phyloP scores from a whole-genome alignment of 1,140 invertebrate genomes.

The Ceratoteleas bidentatus region DNA sequence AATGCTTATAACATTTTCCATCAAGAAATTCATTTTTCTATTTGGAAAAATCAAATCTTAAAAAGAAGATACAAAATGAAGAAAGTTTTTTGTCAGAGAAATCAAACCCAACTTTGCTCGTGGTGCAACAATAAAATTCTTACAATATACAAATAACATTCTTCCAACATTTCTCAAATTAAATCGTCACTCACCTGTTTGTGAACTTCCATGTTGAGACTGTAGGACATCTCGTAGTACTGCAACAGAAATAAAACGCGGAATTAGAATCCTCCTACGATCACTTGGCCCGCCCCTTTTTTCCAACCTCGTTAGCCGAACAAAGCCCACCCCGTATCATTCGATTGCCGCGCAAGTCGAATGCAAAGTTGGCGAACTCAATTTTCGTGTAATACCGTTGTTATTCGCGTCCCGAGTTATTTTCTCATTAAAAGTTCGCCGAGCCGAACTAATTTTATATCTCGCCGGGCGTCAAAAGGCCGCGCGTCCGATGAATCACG shows the following conservation, averaged over 20 bases:
- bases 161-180: too few relatives aligned
- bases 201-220: slow-evolving; percentile 99
- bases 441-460: slow-evolving; percentile 20
- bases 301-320: too few relatives aligned
- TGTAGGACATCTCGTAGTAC: slow-evolving; percentile 99
- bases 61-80: too few relatives aligned
- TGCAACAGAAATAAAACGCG: slow-evolving; percentile 84
- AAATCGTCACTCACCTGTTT: slow-evolving; percentile 91
- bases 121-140: too few relatives aligned
- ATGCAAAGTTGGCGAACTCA: slow-evolving; percentile 18
- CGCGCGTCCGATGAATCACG: slow-evolving; percentile 26
- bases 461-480: slow-evolving; percentile 18
- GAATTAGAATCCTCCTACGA: slow-evolving; percentile 49
- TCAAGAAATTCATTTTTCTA: too few relatives aligned
- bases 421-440: slow-evolving; percentile 40
- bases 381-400: slow-evolving; percentile 17
- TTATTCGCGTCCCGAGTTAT: slow-evolving; percentile 27
- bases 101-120: too few relatives aligned
- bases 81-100: too few relatives aligned
- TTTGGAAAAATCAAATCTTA: too few relatives aligned
- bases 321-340: neutral
- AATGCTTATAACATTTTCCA: too few relatives aligned
- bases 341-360: slow-evolving; percentile 4
- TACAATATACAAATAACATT: too few relatives aligned
- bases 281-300: too few relatives aligned